Conservation (phyloP, 2,113 vertebrate genomes). For the Salvator merianae region DNA sequence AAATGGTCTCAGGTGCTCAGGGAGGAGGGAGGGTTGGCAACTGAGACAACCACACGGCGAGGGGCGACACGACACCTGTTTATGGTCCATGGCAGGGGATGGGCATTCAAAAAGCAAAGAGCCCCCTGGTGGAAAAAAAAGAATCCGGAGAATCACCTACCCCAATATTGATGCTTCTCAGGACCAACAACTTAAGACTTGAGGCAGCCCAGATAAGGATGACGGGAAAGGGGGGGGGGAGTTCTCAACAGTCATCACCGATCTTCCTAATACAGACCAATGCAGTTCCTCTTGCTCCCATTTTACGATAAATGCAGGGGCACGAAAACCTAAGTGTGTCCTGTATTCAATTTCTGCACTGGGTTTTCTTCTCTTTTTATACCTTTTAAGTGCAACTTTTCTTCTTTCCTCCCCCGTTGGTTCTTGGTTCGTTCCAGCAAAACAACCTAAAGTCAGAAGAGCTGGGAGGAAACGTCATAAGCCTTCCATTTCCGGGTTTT, state of each 20-base stretch:
- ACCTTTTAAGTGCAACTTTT: neutral
- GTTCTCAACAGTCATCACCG: accelerated
- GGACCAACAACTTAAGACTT: neutral
- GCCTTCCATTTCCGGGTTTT: neutral
- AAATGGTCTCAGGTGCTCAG: neutral
- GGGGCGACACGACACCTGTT: neutral
- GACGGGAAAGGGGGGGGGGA: neutral
- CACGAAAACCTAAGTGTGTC: too few species aligned
- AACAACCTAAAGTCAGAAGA: neutral
- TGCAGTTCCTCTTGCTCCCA: neutral
- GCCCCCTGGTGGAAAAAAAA: neutral
- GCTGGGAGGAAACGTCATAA: neutral
- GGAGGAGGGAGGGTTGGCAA: neutral
- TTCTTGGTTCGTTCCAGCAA: constrained; percentile 11
- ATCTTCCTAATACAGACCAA: neutral
- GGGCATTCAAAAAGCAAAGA: neutral
- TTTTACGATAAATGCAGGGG: too few species aligned
- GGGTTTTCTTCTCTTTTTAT: neutral
- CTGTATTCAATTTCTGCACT: too few species aligned
- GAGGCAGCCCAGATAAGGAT: neutral
- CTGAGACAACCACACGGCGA: neutral
- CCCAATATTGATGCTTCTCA: neutral
- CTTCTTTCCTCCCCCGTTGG: neutral
- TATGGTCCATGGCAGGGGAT: too few species aligned
- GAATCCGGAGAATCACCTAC: neutral